phyloP scores from a whole-genome alignment of 2,888 invertebrate genomes.

The Meteorus cinctellus region DNA sequence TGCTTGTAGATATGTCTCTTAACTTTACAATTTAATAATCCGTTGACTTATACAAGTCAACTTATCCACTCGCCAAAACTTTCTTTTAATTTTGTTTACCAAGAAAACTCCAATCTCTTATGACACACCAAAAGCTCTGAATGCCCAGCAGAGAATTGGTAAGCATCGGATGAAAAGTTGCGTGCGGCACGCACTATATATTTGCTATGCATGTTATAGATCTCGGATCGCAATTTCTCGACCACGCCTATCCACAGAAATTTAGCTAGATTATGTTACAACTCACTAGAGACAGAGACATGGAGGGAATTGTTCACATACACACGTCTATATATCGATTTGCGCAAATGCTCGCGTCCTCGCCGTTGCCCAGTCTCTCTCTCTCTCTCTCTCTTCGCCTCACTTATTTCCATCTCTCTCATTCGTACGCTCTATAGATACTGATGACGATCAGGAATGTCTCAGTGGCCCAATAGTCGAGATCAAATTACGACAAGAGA shows the following conservation, averaged over 20 bases:
- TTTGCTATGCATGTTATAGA: slow-evolving; percentile 52
- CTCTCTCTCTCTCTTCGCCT: no score
- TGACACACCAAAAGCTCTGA: slow-evolving; percentile 49
- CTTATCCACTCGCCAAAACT: no score
- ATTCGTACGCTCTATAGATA: background rate
- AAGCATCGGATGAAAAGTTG: slow-evolving; percentile 52
- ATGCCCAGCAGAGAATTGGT: slow-evolving; percentile 42
- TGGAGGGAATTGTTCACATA: background rate
- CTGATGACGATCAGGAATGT: slow-evolving; percentile 48
- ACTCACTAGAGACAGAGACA: slow-evolving; percentile 28
- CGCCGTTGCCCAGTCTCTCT: no score
- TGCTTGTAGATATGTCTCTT: no score
- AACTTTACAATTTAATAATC: no score
- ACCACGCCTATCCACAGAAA: slow-evolving; percentile 52
- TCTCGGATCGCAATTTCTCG: slow-evolving; percentile 51
- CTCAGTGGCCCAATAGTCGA: slow-evolving; percentile 46
- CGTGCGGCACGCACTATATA: slow-evolving; percentile 50
- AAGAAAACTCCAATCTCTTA: no score
- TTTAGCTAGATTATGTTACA: slow-evolving; percentile 56
- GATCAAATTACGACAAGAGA: slow-evolving; percentile 53
- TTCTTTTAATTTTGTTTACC: no score
- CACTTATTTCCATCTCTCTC: slow-evolving; percentile 8
- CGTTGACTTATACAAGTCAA: no score
- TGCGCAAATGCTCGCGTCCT: slow-evolving; percentile 22
- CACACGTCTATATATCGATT: slow-evolving; percentile 10